Evolutionary conservation across 2,797 vertebrate species (phyloP).

Genomic region (Pseudopleuronectes americanus): DNA sequence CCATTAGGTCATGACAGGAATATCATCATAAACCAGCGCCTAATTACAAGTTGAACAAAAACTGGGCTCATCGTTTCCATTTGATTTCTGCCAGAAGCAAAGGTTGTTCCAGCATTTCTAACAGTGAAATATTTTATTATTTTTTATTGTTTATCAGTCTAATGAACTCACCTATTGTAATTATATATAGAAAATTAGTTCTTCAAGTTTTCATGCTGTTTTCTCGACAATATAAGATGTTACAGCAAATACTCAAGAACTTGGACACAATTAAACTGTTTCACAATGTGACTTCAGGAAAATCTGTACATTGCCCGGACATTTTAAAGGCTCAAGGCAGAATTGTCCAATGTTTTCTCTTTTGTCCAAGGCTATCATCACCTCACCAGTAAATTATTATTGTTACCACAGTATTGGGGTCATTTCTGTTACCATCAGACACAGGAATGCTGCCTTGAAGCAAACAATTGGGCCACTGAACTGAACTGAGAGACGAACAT

Average conservation of each 20-base stretch:
- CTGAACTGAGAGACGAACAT: slow-evolving; percentile 41
- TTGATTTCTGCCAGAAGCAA: slow-evolving; percentile 16
- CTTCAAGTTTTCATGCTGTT: background rate
- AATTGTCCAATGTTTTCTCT: slow-evolving; percentile 30
- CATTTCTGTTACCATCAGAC: slow-evolving; percentile 44
- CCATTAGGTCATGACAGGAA: slow-evolving; percentile 69
- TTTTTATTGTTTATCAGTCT: slow-evolving; percentile 9
- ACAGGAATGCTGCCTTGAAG: slow-evolving; percentile 40
- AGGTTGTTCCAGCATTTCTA: slow-evolving; percentile 1
- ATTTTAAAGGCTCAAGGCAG: slow-evolving; percentile 10
- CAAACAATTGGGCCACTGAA: slow-evolving; percentile 49
- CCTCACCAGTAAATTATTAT: slow-evolving; percentile 25
- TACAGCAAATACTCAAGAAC: background rate
- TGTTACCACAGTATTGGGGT: slow-evolving; percentile 52
- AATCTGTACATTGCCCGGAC: background rate
- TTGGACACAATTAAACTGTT: background rate
- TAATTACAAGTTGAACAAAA: slow-evolving; percentile 56
- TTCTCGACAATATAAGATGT: background rate
- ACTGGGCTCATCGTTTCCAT: slow-evolving; percentile 11
- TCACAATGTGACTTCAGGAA: background rate
- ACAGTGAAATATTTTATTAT: background rate
- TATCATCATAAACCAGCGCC: slow-evolving; percentile 67
- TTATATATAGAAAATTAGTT: too few species aligned
- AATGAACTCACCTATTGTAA: background rate
- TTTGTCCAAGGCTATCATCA: slow-evolving; percentile 42